phyloP scores from a whole-genome alignment of 2,113 vertebrate genomes.

The Tringa solitaria region DNA sequence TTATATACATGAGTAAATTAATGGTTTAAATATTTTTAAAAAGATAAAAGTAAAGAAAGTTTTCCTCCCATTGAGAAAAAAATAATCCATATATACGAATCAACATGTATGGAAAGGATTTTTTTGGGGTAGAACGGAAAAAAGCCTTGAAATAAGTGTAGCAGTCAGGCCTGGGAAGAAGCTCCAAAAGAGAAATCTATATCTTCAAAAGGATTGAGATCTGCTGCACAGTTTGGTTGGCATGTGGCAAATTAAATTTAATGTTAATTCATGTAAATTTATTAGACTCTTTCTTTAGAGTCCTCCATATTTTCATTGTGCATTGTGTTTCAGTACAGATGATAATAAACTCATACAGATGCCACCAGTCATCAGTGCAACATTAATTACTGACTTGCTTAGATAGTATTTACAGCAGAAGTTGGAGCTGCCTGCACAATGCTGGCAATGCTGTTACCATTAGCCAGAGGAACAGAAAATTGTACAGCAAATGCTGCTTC shows the following conservation, averaged over 20 bases:
- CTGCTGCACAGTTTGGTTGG: slow-evolving; percentile 45
- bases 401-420: slow-evolving; percentile 4
- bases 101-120: background rate
- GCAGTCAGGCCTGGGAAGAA: background rate
- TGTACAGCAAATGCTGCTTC: background rate
- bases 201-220: slow-evolving; percentile 23
- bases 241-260: slow-evolving; percentile 64
- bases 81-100: background rate
- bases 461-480: background rate
- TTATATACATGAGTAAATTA: background rate
- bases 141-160: background rate
- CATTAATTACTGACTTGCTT: slow-evolving; percentile 40
- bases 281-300: slow-evolving; percentile 36
- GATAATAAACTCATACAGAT: slow-evolving; percentile 51
- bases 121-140: background rate
- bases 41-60: background rate
- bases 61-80: background rate
- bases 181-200: background rate
- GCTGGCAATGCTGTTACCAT: background rate
- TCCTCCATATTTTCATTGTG: slow-evolving; percentile 1
- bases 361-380: slow-evolving; percentile 29
- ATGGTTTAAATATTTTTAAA: background rate
- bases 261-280: slow-evolving; percentile 60
- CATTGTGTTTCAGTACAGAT: slow-evolving; percentile 20
- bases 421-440: background rate